phyloP scores from a whole-genome alignment of 2,113 vertebrate genomes.

The Lepus timidus region DNA sequence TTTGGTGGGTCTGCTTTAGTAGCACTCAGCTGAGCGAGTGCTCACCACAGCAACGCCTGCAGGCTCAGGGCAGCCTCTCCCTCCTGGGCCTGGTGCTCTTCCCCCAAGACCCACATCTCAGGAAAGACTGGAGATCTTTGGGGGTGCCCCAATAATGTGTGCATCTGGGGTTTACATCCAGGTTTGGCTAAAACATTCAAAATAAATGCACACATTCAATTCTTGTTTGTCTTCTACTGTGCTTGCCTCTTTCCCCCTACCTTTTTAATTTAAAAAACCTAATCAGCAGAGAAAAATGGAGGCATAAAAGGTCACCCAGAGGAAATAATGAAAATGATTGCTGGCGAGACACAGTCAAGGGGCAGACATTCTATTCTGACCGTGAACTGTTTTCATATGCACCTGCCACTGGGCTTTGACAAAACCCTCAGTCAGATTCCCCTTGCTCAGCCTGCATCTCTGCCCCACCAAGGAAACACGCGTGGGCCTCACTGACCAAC shows the following conservation, averaged over 20 bases:
- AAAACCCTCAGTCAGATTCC: background rate
- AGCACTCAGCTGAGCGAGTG: conserved; percentile 64
- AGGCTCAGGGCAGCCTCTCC: background rate
- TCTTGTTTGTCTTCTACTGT: background rate
- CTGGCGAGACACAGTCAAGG: background rate
- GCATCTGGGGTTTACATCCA: background rate
- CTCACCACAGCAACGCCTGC: conserved; percentile 80
- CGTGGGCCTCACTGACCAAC: background rate
- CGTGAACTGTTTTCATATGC: background rate
- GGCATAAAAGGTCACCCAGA: conserved; percentile 23
- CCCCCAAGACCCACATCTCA: conserved; percentile 74
- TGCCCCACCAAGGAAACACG: conserved; percentile 17
- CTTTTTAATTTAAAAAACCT: conserved; percentile 49
- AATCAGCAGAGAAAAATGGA: conserved; percentile 48
- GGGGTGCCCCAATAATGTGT: background rate
- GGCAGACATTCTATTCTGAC: background rate
- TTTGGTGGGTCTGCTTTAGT: conserved; percentile 81
- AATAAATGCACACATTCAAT: background rate
- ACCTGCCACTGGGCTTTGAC: conserved; percentile 27
- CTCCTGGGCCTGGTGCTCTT: conserved; percentile 57
- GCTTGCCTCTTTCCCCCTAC: background rate
- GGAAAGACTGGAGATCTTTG: conserved; percentile 20
- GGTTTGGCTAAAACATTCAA: conserved; percentile 39
- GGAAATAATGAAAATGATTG: conserved; percentile 44
- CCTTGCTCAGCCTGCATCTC: background rate